phyloP scores from a whole-genome alignment of 2,113 vertebrate species.

The Gadus chalcogrammus region DNA sequence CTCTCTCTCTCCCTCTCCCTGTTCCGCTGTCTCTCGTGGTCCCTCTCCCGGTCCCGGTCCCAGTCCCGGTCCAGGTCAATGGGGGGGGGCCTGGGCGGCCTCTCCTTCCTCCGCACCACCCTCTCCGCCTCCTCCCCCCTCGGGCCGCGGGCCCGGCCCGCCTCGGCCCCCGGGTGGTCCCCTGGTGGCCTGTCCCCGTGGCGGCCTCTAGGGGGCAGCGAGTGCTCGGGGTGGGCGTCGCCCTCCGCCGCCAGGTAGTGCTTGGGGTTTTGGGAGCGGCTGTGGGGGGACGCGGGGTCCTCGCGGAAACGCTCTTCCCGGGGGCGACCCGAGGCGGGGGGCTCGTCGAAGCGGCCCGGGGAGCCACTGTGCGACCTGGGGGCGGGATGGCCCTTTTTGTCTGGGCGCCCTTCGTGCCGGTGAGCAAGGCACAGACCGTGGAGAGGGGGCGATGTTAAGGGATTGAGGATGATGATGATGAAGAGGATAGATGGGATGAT shows the following conservation, averaged over 20 bases:
- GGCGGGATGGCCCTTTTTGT: constrained; percentile 40
- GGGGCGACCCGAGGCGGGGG: constrained; percentile 20
- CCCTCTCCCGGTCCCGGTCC: background rate
- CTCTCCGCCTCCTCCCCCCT: constrained; percentile 40
- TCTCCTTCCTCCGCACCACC: constrained; percentile 60
- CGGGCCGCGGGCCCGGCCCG: constrained; percentile 3
- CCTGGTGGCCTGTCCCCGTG: constrained; percentile 46
- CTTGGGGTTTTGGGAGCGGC: constrained; percentile 44
- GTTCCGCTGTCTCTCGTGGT: constrained; percentile 22
- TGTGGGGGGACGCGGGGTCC: constrained; percentile 44
- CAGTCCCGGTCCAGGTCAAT: background rate
- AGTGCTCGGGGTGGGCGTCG: constrained; percentile 68
- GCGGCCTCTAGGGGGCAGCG: constrained; percentile 59
- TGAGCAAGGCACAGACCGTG: constrained; percentile 22
- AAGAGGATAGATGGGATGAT: no score
- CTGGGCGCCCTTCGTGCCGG: constrained; percentile 43
- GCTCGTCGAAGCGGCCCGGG: constrained; percentile 19
- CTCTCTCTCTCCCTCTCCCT: constrained; percentile 35
- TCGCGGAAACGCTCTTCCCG: constrained; percentile 42
- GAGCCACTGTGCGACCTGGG: constrained; percentile 53
- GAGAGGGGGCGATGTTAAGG: background rate
- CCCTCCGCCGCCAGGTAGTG: constrained; percentile 35
- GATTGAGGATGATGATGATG: background rate
- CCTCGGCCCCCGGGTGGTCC: constrained; percentile 40
- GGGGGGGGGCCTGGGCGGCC: constrained; percentile 58